phyloP scores from a whole-genome alignment of 2,888 invertebrate species.

The Microctonus aethiopoides region DNA sequence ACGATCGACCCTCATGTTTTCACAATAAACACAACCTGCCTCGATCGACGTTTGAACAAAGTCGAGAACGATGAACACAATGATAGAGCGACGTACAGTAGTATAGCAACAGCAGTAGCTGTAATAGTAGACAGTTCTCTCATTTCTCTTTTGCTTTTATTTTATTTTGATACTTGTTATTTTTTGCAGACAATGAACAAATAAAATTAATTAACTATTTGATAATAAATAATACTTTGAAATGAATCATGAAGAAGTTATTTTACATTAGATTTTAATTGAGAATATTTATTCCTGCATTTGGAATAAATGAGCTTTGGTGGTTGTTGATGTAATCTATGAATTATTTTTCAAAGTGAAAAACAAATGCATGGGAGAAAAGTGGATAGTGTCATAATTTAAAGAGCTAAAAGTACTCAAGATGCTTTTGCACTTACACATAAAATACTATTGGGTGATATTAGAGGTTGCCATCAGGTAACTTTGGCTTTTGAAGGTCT shows the following conservation, averaged over 20 bases:
- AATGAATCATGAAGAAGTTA: no score
- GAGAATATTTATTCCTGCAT: no score
- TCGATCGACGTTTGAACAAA: conserved; percentile 41
- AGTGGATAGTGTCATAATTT: conserved; percentile 18
- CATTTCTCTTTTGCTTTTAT: conserved; percentile 8
- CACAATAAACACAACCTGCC: conserved; percentile 62
- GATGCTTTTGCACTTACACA: conserved; percentile 7
- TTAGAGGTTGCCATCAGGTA: conserved; percentile 21
- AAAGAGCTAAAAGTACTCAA: conserved; percentile 10
- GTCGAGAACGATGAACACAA: conserved; percentile 3
- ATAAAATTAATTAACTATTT: conserved; percentile 9
- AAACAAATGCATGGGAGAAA: background rate
- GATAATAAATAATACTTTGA: no score
- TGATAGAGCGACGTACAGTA: background rate
- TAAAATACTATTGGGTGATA: background rate
- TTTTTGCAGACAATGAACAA: background rate
- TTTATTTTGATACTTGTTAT: background rate
- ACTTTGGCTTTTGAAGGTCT: background rate
- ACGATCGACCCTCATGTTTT: conserved; percentile 51
- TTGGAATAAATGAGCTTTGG: no score
- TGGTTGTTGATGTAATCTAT: no score
- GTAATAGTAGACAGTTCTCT: background rate
- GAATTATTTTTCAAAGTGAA: background rate
- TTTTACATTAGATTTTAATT: no score
- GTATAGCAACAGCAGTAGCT: no score